Conservation (phyloP, 2,888 invertebrate species). For the Dynastes tityus region DNA sequence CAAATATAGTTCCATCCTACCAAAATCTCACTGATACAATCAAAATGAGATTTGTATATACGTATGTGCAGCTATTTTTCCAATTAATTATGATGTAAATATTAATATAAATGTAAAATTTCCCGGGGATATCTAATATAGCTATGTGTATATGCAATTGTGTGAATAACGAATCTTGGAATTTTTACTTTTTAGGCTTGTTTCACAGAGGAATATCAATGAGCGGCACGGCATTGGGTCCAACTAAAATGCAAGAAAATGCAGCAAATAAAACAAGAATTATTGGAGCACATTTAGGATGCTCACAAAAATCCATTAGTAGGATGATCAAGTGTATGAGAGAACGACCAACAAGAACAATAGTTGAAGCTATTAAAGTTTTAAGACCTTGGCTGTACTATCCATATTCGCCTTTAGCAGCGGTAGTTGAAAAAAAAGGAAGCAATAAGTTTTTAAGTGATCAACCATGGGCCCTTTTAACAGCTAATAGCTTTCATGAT, state of each 20-base stretch:
- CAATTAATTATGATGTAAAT: too few species aligned
- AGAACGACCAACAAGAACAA: constrained; percentile 73
- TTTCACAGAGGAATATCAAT: constrained; percentile 77
- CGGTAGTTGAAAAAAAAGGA: constrained; percentile 74
- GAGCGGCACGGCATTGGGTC: constrained; percentile 78
- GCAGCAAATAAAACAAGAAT: constrained; percentile 75
- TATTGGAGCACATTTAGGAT: constrained; percentile 75
- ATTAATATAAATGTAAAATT: too few species aligned
- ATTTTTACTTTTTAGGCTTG: constrained; percentile 68
- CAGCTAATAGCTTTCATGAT: constrained; percentile 74
- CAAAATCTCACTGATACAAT: too few species aligned
- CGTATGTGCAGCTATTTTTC: too few species aligned
- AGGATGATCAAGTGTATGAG: constrained; percentile 77
- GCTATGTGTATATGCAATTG: too few species aligned
- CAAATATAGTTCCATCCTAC: too few species aligned
- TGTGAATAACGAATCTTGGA: too few species aligned
- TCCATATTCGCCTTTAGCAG: constrained; percentile 80
- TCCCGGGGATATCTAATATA: too few species aligned
- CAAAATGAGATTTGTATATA: too few species aligned
- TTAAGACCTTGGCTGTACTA: constrained; percentile 60
- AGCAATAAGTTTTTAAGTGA: constrained; percentile 73
- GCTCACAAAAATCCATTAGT: constrained; percentile 71
- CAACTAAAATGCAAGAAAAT: constrained; percentile 71
- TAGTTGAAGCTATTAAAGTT: constrained; percentile 71
- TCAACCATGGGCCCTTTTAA: constrained; percentile 75